Base-by-base conservation (phyloP, 2,113 vertebrate species). In the Tragelaphus imberbis region DNA sequence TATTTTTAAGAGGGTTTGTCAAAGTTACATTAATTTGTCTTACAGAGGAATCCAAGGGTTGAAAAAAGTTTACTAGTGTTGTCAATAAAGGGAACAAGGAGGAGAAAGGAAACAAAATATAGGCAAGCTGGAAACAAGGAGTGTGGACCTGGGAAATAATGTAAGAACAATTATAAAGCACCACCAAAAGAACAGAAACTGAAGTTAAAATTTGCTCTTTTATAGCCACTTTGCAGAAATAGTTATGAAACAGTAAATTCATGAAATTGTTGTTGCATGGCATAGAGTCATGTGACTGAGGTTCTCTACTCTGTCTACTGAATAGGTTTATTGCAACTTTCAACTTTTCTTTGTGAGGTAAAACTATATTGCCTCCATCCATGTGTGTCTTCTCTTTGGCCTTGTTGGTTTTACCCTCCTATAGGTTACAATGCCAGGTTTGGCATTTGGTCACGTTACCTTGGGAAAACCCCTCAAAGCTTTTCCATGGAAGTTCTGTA, bases 1-100 rank as follows among this genome's bases (percentile, higher is more conserved):
- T 12, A 77, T 9, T 90, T 81, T 89, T 58, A 84, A 77, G 33
- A 71, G 28, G 13, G 14, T 51, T 93, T 53, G n/a, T 93, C 40
- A 82, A 44, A 92, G 7, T 90, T 91, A 44, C 21, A 21, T 94
- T 96, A 85, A 58, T 68, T 92, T 96, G 44, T 94, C n/a, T 96
- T 80, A 63, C 2, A 71, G n/a, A 84, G 53, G 28, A 86, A 79
- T 59, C 4, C 17, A 65, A 55, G 40, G 56, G 51, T 88, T 82
- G 19, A 55, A 89, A 96, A 79, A 89, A 51, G 40, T 93, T 88
- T 91, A 16, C 51, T 89, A 44, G 8, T 65, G 7, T 47, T 97
- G 56, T 88, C 88, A 25, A 23, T 90, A 84, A 88, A 53, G 25
- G 87, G 88, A 85, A 87, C 19, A 65, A 94, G 44, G 40, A 47